phyloP scores from a whole-genome alignment of 1,140 invertebrate genomes.

The Drosophila tsacasi region DNA sequence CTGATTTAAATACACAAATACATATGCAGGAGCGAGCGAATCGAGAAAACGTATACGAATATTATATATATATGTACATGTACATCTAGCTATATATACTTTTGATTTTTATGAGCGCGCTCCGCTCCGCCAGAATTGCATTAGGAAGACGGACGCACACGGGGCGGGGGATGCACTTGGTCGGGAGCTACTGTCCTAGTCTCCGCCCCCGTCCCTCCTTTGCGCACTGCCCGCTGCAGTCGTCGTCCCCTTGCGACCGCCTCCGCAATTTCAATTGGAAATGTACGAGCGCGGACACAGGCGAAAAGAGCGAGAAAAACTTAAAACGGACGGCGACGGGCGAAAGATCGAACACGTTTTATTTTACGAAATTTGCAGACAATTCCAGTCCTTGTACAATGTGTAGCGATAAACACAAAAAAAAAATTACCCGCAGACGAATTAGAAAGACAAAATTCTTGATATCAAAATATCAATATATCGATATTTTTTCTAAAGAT shows the following conservation, averaged over 20 bases:
- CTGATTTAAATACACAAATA: constrained; percentile 50
- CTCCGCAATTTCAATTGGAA: constrained; percentile 26
- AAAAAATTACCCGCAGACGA: constrained; percentile 41
- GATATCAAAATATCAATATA: no score
- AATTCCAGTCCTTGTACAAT: constrained; percentile 6
- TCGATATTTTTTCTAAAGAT: no score
- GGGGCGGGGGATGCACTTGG: constrained; percentile 34
- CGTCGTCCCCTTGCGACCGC: constrained; percentile 20
- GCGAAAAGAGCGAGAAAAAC: constrained; percentile 18
- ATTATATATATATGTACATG: constrained; percentile 36
- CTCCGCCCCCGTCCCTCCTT: constrained; percentile 11
- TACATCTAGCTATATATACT: constrained; percentile 39
- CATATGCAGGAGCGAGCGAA: constrained; percentile 34
- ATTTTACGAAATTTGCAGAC: background rate
- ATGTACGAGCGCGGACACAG: constrained; percentile 14
- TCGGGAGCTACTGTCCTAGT: constrained; percentile 26
- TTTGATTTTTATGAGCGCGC: constrained; percentile 41
- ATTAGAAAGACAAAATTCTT: constrained; percentile 12
- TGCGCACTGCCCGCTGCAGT: constrained; percentile 9
- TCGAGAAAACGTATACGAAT: constrained; percentile 61
- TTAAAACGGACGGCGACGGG: background rate
- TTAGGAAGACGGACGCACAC: constrained; percentile 13
- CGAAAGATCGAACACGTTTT: constrained; percentile 7
- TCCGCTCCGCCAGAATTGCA: constrained; percentile 27
- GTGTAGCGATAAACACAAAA: constrained; percentile 38